A percentile compares a stretch with the other conserved stretches of the same genome.
Evolutionary conservation across 2,113 vertebrate genomes (phyloP).

Genomic region (Ariopsis seemanni): DNA sequence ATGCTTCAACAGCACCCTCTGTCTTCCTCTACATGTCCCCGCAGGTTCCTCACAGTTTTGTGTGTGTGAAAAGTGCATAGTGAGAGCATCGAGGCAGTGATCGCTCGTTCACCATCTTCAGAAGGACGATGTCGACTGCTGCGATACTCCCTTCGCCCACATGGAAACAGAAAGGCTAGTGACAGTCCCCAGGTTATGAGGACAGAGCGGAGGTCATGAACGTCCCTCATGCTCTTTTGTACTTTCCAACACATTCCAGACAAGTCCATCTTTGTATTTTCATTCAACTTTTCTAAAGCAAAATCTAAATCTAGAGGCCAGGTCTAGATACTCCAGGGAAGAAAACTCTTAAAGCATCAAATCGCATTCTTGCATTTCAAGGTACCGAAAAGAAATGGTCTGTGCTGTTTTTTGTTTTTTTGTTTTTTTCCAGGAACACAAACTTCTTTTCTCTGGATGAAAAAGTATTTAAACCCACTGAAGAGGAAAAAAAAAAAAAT

Average conservation of each 20-base stretch:
- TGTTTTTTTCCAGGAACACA: conserved; percentile 26
- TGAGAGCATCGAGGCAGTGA: conserved; percentile 68
- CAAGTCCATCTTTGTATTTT: conserved; percentile 37
- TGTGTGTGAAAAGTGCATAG: conserved; percentile 80
- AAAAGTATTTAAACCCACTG: conserved; percentile 42
- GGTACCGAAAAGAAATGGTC: conserved; percentile 55
- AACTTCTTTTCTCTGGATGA: conserved; percentile 41
- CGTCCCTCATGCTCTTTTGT: conserved; percentile 33
- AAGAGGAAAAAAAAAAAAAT: conserved; percentile 7
- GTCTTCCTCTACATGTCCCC: conserved; percentile 55
- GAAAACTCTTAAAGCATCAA: conserved; percentile 51
- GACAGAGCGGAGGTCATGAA: conserved; percentile 48
- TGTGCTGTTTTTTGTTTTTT: conserved; percentile 41
- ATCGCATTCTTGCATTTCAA: conserved; percentile 50
- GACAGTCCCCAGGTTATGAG: conserved; percentile 35
- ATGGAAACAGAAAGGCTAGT: conserved; percentile 36
- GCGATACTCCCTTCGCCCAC: conserved; percentile 12
- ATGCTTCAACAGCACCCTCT: conserved; percentile 17
- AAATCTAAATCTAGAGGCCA: conserved; percentile 37
- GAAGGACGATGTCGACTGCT: conserved; percentile 15
- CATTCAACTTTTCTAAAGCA: conserved; percentile 23
- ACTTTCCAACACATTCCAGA: conserved; percentile 24
- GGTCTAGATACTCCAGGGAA: conserved; percentile 29
- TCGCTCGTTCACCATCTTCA: conserved; percentile 31
- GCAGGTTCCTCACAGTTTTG: conserved; percentile 76